These are phyloP conservation scores for Drosophila novamexicana DNA, from an alignment of 1,140 invertebrate genomes.

Conservation along the genomic window DNA sequence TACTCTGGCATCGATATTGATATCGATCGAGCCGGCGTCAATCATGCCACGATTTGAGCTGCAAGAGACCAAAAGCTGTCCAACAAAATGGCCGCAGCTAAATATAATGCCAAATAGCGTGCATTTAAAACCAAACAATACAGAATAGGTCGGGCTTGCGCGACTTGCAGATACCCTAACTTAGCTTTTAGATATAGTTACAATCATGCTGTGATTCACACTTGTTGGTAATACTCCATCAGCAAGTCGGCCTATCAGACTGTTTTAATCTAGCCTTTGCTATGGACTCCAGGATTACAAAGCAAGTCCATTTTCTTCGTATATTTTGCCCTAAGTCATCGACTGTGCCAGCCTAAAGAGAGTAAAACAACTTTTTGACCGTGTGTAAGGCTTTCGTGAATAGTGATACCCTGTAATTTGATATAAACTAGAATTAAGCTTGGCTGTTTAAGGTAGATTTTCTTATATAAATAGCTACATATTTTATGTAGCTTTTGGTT, in stretches of 20 bases:
- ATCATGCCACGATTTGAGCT: slow-evolving; percentile 51
- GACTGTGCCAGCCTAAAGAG: too few species aligned
- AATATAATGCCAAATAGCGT: slow-evolving; percentile 2
- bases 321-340: too few species aligned
- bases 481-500: too few species aligned
- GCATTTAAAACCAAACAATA: background rate
- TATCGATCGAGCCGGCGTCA: slow-evolving; percentile 62
- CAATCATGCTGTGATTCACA: too few species aligned
- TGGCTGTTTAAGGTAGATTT: too few species aligned
- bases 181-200: background rate
- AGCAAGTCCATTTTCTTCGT: too few species aligned
- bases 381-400: background rate
- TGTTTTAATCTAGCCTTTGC: background rate
- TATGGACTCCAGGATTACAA: too few species aligned
- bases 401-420: background rate
- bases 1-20: slow-evolving; percentile 51
- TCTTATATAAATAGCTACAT: too few species aligned
- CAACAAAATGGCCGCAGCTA: slow-evolving; percentile 38
- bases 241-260: too few species aligned
- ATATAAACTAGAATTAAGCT: background rate
- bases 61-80: slow-evolving; percentile 26
- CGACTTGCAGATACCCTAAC: background rate
- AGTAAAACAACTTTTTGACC: too few species aligned
- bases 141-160: background rate
- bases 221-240: too few species aligned